Evolutionary conservation across 2,113 vertebrate species (phyloP), one percentile per base, ranked within the genome.

Genomic region (Uropsilus gracilis): DNA sequence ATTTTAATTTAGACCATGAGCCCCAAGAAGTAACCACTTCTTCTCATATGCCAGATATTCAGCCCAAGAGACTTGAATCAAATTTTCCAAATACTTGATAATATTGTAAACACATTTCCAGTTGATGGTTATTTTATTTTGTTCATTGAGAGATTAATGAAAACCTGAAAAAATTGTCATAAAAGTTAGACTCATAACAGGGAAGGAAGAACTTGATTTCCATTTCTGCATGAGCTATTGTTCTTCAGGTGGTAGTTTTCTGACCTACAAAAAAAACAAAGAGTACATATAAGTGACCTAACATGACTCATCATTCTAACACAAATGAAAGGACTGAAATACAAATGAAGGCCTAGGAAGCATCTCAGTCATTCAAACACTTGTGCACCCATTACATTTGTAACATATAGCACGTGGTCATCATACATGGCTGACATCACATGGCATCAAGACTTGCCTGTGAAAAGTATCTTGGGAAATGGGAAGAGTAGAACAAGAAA

Each of bases 1-100:
- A 84, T 83, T 83, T 87, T 91, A 93, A 85, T 90, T 64, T 55
- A 86, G 85, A 82, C n/a, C 42, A 37, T 39, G n/a, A 30, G 26
- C 18, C 16, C 72, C 2, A 30, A 63, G 30, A 59, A 75, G n/a
- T 30, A 72, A 32, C 8, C 17, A 46, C 26, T 90, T 61, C 34
- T 18, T 87, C 30, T 87, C 59, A 6, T 3, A 24, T 5, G 13
- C 18, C 18, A 48, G 24, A 14, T 0, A 13, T 55, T 42, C n/a
- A 20, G 20, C 61, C 16, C 0, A 69, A 55, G 37, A 44, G 26
- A 26, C 30, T 30, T 13, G 66, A 87, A 20, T 77, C 83, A 78
- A 46, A 71, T n/a, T 26, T 96, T 95, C 53, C 9, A 64, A 86
- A 64, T 30, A 46, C 4, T 44, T 73, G 44, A 28, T 66, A n/a